Percentiles rank a stretch among this genome's conserved stretches.
These are phyloP conservation scores for Pocillopora grandis DNA, from an alignment of 92 coral and sea anemone species.

Conservation along the genomic window DNA sequence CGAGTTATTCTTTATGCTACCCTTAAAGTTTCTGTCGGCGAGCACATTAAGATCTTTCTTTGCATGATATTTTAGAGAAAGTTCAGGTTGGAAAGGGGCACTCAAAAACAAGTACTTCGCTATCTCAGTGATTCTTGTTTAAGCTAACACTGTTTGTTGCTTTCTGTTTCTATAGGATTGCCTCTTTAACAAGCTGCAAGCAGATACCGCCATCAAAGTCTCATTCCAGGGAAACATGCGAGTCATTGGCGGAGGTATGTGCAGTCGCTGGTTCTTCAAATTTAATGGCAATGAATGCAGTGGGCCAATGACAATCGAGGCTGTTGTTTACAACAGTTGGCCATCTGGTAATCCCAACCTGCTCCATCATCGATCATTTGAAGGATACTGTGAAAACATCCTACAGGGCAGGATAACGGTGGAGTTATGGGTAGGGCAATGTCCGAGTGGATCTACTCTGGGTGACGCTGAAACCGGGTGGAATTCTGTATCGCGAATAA, in stretches of 20 bases:
- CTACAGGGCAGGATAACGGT: neutral
- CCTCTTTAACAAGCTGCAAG: neutral
- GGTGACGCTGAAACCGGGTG: constrained; percentile 5
- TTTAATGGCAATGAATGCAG: constrained; percentile 4
- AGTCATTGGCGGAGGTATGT: neutral
- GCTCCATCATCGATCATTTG: constrained; percentile 12
- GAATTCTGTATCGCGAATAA: neutral
- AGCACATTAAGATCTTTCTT: too few species aligned
- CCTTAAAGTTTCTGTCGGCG: too few species aligned
- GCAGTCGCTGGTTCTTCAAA: neutral
- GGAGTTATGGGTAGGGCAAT: neutral
- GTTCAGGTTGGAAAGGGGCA: too few species aligned
- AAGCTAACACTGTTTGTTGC: neutral
- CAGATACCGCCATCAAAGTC: neutral
- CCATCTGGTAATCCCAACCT: neutral
- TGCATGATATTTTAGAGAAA: too few species aligned
- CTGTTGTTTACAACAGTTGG: neutral
- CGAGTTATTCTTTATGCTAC: too few species aligned
- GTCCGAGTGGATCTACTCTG: neutral
- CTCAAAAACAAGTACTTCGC: too few species aligned
- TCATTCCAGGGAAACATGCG: neutral
- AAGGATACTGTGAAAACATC: constrained; percentile 8
- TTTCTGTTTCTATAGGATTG: neutral
- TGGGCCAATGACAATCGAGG: constrained; percentile 5
- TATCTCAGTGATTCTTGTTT: neutral